Base-by-base conservation (phyloP, 2,113 vertebrate genomes). In the Rhabdomys dilectus region DNA sequence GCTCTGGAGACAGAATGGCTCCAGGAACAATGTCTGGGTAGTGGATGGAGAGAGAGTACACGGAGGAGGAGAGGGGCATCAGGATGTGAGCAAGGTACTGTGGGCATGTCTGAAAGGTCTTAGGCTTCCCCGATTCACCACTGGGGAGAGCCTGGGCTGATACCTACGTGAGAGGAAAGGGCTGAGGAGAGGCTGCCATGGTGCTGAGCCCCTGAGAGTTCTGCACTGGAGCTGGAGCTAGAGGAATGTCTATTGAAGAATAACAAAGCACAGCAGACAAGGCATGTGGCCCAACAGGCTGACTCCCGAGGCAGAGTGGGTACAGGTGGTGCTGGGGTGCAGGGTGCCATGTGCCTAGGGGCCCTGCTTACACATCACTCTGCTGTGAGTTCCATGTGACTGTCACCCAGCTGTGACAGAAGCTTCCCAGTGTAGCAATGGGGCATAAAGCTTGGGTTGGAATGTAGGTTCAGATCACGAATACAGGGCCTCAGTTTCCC, bases 201-300 rank as follows among this genome's bases (percentile, higher is more conserved):
- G 15, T 76, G 68, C 80, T 73, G 77, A 82, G 26, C 24, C 58
- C 45, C 42, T 22, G 21, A 9, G 66, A 42, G 2, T 9, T 19
- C 19, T 21, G 42, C 12, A 21, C n/a, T 11, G 15, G 48, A 76
- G 24, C 42, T 4, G 22, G 36, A 48, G 60, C 21, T 78, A 39
- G 24, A 31, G 62, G 76, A n/a, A 78, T 13, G 36, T 88, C 48
- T 75, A 21, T n/a, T 0, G 8, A 39, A 78, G 89, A 62, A 31
- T 84, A 51, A 1, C 29, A 48, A 42, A 72, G 26, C 24, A n/a
- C 22, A 8, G 0, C 1, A 17, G 36, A 0, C 3, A 17, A 31
- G 39, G 29, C 15, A 2, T 36, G 77, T 26, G 53, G 24, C 31
- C 90, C 60, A n/a, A 58, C n/a, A 22, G 48, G 5, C 80, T 7